Evolutionary conservation across 1,140 invertebrate species (phyloP), one percentile per base, ranked within the genome.

Genomic region (Drosophila orena): DNA sequence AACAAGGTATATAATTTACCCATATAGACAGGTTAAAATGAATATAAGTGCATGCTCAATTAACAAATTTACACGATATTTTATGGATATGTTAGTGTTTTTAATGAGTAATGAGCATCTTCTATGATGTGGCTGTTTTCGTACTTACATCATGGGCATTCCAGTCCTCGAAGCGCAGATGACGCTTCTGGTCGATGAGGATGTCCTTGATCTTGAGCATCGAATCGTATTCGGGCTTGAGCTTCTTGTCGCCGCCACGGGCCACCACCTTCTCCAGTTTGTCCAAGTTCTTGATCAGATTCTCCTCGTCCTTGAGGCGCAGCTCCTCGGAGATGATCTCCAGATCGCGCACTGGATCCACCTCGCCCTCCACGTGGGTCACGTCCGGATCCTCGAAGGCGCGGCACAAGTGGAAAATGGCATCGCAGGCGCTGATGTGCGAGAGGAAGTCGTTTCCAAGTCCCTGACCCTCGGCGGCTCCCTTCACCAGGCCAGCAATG

Each of bases 361-460:
- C 98, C 56, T 99, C 98, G 8, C 99, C 99, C 92, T 99, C 99
- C 0, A 99, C 96, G 90, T 99, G 99, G 34, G 97, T 98, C 0
- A 99, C 98, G 88, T 99, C 98, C 54, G 98, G 98, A 92, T 99
- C 98, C 73, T 99, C 98, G 92, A 99, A 99, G 20, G 98, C 98
- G 92, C 99, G 95, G 89, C 97, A 97, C 60, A 99, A 94, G 93
- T 99, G 98, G 92, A 99, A 99, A 77, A 99, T 96, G n/a, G 98
- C 98, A 93, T 99, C 99, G 92, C 99, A 99, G 7, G 98, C 98
- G 92, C 96, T 98, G 84, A 99, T 99, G 93, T 99, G 98, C 3
- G 98, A 99, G 4, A 99, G 94, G 93, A 99, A 99, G 68, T 97
- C 98, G 93, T 99, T 99, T 86, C 99, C 99, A 15, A 99, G 93